phyloP scores from a whole-genome alignment of 2,113 vertebrate genomes.

The Plestiodon gilberti region DNA sequence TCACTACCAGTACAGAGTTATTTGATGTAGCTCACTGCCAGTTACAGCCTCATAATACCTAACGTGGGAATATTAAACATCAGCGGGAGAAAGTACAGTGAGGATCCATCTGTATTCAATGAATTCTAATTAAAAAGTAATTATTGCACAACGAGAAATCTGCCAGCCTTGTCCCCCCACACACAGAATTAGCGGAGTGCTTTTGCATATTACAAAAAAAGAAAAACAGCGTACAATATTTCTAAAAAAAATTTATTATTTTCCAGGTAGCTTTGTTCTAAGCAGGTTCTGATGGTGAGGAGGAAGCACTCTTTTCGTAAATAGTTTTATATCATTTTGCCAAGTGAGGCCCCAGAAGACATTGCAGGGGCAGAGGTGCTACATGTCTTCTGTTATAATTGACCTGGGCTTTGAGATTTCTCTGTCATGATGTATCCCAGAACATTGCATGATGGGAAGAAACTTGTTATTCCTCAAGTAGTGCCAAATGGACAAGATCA shows the following conservation, averaged over 20 bases:
- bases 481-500: slow-evolving; percentile 83
- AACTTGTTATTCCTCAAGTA: slow-evolving; percentile 83
- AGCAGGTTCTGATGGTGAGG: slow-evolving; percentile 71
- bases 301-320: slow-evolving; percentile 69
- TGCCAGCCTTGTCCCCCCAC: slow-evolving; percentile 59
- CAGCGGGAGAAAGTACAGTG: slow-evolving; percentile 61
- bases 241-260: slow-evolving; percentile 63
- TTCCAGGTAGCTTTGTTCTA: slow-evolving; percentile 75
- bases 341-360: slow-evolving; percentile 81
- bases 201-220: slow-evolving; percentile 50
- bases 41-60: slow-evolving; percentile 73
- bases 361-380: slow-evolving; percentile 76
- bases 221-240: slow-evolving; percentile 26
- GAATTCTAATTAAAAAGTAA: slow-evolving; percentile 83
- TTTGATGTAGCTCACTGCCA: slow-evolving; percentile 74
- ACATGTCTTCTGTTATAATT: slow-evolving; percentile 86
- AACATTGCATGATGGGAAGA: slow-evolving; percentile 82
- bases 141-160: slow-evolving; percentile 59
- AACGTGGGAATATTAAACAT: slow-evolving; percentile 78
- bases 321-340: slow-evolving; percentile 77
- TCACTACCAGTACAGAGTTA: slow-evolving; percentile 68
- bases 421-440: slow-evolving; percentile 84
- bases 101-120: slow-evolving; percentile 76
- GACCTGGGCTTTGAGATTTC: slow-evolving; percentile 88
- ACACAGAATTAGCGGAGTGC: slow-evolving; percentile 26